phyloP scores from a whole-genome alignment of 1,140 invertebrate species.

The Euschistus heros region DNA sequence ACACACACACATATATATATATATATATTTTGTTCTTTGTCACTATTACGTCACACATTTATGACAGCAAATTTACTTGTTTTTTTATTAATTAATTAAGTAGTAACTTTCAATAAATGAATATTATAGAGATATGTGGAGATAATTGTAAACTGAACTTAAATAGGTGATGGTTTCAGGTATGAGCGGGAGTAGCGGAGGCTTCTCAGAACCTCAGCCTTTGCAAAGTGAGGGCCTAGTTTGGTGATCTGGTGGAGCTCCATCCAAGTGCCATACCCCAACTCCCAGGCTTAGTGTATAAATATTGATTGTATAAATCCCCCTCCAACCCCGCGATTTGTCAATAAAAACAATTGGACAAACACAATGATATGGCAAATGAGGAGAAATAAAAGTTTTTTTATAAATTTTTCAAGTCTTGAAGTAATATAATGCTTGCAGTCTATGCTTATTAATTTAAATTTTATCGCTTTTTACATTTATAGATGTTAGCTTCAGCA shows the following conservation, averaged over 20 bases:
- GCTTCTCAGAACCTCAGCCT: slow-evolving; percentile 56
- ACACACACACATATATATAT: too few relatives aligned
- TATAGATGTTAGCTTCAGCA: too few relatives aligned
- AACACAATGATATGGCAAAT: too few relatives aligned
- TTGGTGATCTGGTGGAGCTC: slow-evolving; percentile 40
- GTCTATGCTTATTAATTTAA: too few relatives aligned
- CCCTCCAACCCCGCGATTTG: slow-evolving; percentile 1
- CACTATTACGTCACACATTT: too few relatives aligned
- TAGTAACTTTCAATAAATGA: too few relatives aligned
- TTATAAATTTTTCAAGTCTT: neutral
- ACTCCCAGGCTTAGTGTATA: neutral
- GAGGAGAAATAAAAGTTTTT: neutral
- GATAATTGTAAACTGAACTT: slow-evolving; percentile 10
- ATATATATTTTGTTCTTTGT: too few relatives aligned
- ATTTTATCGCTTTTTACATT: too few relatives aligned
- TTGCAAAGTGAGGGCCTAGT: slow-evolving; percentile 59
- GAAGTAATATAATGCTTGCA: neutral
- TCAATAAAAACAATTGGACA: neutral
- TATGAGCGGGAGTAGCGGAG: slow-evolving; percentile 40
- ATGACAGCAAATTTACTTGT: too few relatives aligned
- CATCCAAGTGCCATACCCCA: slow-evolving; percentile 8
- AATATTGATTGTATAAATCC: neutral
- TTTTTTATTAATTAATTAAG: too few relatives aligned
- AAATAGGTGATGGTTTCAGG: slow-evolving; percentile 32
- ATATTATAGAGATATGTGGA: too few relatives aligned